Evolutionary conservation across 2,113 vertebrate species (phyloP).

Genomic region (Numenius arquata): DNA sequence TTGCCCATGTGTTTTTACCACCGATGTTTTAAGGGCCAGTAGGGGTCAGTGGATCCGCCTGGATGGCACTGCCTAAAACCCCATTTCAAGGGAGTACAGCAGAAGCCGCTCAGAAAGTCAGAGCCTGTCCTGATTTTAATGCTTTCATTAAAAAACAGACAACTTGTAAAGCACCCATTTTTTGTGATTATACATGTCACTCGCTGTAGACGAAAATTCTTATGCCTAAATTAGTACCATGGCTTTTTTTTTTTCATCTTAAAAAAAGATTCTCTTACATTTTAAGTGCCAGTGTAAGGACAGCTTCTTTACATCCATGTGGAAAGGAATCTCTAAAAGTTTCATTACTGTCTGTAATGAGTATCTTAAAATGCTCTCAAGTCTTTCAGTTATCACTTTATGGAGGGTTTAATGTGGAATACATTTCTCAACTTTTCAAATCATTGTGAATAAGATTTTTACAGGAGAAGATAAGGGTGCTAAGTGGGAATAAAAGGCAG

Average conservation of each 20-base stretch:
- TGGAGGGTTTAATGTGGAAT: constrained; percentile 14
- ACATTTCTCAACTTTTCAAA: constrained; percentile 20
- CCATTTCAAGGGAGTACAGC: not conserved
- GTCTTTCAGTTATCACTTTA: constrained; percentile 9
- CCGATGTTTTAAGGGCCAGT: not conserved
- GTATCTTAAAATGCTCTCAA: not conserved
- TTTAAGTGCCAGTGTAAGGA: not conserved
- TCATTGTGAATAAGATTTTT: not conserved
- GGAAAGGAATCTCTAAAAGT: constrained; percentile 1
- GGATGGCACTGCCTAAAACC: not conserved
- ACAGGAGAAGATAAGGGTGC: not conserved
- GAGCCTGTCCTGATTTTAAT: not conserved
- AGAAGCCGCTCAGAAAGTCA: not conserved
- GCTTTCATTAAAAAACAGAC: not conserved
- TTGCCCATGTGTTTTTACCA: not conserved
- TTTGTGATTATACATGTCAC: not conserved
- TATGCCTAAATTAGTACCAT: not conserved
- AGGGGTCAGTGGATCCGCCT: not conserved
- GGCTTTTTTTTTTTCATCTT: not conserved
- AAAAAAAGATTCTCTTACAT: not conserved
- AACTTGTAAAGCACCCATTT: not conserved
- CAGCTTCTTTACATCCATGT: not conserved
- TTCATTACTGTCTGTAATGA: constrained; percentile 25
- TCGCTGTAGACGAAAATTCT: not conserved
- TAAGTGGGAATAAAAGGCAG: not conserved